Conservation (phyloP, 2,113 vertebrate species). For the Rostratula benghalensis region DNA sequence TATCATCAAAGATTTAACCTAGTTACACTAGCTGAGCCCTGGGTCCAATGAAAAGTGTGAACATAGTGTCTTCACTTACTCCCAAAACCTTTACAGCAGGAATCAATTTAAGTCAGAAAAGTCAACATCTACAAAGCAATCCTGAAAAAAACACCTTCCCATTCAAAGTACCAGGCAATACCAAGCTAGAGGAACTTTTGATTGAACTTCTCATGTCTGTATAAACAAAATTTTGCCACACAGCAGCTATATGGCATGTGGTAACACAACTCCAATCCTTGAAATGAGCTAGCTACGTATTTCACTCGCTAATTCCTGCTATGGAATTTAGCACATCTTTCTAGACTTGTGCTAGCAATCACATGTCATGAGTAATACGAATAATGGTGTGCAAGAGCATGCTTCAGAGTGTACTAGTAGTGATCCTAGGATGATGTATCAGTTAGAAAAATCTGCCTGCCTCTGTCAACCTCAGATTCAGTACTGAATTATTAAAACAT, state of each 20-base stretch:
- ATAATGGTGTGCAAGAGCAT: neutral
- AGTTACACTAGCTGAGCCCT: neutral
- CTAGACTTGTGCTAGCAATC: neutral
- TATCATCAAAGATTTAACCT: neutral
- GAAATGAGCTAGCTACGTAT: neutral
- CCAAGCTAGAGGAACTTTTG: neutral
- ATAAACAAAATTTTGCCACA: neutral
- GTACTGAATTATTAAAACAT: neutral
- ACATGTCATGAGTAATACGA: fast-evolving
- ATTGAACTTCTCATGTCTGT: neutral
- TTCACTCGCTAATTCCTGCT: neutral
- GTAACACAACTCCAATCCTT: fast-evolving
- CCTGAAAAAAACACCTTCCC: neutral
- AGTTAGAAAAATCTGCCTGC: neutral
- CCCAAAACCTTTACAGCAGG: neutral
- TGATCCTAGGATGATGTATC: neutral
- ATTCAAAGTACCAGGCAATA: neutral
- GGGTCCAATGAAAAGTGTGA: neutral
- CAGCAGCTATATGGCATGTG: fast-evolving
- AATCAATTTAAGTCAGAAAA: neutral
- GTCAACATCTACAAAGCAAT: neutral
- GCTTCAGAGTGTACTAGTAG: neutral
- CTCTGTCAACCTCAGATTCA: neutral
- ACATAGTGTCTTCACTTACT: fast-evolving
- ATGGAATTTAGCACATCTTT: neutral